phyloP scores from a whole-genome alignment of 2,888 invertebrate species.

The Reticulitermes lucifugus region DNA sequence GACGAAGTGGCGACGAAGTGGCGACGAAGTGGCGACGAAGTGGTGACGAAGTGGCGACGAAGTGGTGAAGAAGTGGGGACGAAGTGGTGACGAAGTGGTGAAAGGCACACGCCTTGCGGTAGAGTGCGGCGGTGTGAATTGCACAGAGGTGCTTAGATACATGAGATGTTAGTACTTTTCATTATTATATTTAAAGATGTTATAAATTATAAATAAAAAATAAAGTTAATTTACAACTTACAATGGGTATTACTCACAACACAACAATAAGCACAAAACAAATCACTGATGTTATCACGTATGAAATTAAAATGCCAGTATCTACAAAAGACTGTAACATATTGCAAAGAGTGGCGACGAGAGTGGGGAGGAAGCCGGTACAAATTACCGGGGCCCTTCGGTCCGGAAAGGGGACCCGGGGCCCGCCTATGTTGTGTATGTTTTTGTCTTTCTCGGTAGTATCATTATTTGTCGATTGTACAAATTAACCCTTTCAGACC shows the following conservation, averaged over 20 bases:
- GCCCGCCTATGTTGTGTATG: too few species aligned
- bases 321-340: neutral
- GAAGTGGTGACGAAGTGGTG: too few species aligned
- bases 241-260: conserved; percentile 14
- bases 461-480: too few species aligned
- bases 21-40: too few species aligned
- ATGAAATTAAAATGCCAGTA: neutral
- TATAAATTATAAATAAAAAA: conserved; percentile 29
- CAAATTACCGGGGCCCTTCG: too few species aligned
- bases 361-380: neutral
- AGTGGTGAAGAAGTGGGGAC: too few species aligned
- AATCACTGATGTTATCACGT: neutral
- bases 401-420: too few species aligned
- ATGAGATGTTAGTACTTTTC: conserved; percentile 13
- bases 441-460: too few species aligned
- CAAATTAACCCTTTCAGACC: too few species aligned
- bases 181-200: conserved; percentile 14
- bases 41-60: too few species aligned
- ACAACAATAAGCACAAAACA: neutral
- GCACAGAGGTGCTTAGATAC: neutral
- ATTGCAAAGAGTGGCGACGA: neutral
- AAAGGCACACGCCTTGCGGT: too few species aligned
- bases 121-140: neutral
- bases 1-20: too few species aligned
- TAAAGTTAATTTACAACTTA: conserved; percentile 32